Conservation (phyloP, 2,113 vertebrate genomes). For the Zosterops japonicus region DNA sequence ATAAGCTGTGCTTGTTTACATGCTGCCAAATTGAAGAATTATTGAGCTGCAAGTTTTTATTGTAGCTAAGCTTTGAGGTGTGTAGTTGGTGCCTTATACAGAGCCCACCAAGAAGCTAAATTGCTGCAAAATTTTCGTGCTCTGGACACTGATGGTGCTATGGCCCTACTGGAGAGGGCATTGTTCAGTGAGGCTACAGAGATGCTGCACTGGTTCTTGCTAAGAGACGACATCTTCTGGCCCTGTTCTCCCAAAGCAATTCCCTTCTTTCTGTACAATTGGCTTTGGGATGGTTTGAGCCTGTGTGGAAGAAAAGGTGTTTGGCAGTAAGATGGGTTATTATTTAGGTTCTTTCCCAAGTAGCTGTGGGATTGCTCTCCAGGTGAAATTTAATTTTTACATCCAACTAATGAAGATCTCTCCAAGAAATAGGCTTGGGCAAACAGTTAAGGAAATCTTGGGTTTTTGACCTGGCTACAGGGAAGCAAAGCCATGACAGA, state of each 20-base stretch:
- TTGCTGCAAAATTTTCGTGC: not conserved
- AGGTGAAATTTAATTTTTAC: not conserved
- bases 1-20: not conserved
- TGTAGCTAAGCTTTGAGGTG: not conserved
- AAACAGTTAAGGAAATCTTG: not conserved
- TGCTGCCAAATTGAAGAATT: not conserved
- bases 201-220: not conserved
- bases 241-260: not conserved
- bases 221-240: not conserved
- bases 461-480: not conserved
- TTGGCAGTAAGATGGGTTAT: not conserved
- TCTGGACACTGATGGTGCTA: not conserved
- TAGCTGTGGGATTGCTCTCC: not conserved
- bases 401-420: not conserved
- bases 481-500: not conserved
- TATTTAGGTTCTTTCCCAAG: not conserved
- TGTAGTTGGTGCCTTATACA: not conserved
- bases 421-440: not conserved
- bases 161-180: not conserved
- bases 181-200: not conserved
- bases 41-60: not conserved
- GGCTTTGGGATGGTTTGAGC: not conserved
- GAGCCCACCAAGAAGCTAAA: not conserved
- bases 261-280: not conserved
- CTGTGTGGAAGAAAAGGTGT: not conserved